Evolutionary conservation across 2,888 invertebrate species (phyloP).

Genomic region (Lepidonotus clava): DNA sequence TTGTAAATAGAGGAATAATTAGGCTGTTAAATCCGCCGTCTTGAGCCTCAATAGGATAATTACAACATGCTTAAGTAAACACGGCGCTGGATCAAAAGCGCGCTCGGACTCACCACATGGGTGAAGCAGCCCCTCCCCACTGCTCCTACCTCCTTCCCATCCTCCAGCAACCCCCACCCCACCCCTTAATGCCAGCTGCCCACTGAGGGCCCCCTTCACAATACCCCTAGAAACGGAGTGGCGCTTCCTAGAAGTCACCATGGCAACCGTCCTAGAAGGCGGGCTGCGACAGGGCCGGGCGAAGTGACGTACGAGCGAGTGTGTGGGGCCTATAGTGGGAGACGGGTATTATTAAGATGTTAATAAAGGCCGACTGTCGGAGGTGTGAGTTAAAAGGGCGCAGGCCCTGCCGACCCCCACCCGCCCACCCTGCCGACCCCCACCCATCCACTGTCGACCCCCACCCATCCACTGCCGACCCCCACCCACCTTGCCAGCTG

Average conservation of each 20-base stretch:
- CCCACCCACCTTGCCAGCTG: slow-evolving; percentile 41
- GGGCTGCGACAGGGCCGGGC: neutral
- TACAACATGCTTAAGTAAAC: slow-evolving; percentile 54
- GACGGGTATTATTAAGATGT: slow-evolving; percentile 35
- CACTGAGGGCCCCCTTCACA: neutral
- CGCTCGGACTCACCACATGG: slow-evolving; percentile 14
- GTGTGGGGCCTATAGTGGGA: neutral
- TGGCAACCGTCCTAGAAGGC: neutral
- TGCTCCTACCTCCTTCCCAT: neutral
- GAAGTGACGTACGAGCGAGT: neutral
- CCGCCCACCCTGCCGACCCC: slow-evolving; percentile 1
- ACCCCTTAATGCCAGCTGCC: slow-evolving; percentile 12
- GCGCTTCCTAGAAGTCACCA: slow-evolving; percentile 5
- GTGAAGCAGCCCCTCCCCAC: too few species aligned
- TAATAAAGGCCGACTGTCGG: neutral
- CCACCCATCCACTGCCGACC: slow-evolving; percentile 43
- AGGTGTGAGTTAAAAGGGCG: slow-evolving; percentile 30
- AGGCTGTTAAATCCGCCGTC: slow-evolving; percentile 52
- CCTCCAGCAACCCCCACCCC: neutral
- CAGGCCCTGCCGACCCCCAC: slow-evolving; percentile 40
- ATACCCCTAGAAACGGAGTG: neutral
- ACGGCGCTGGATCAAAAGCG: slow-evolving; percentile 38
- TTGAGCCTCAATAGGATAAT: slow-evolving; percentile 53
- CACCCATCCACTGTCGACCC: slow-evolving; percentile 22
- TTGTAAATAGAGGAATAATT: slow-evolving; percentile 51